Base-by-base conservation (phyloP, 1,140 invertebrate species). In the Dinoponera quadriceps region DNA sequence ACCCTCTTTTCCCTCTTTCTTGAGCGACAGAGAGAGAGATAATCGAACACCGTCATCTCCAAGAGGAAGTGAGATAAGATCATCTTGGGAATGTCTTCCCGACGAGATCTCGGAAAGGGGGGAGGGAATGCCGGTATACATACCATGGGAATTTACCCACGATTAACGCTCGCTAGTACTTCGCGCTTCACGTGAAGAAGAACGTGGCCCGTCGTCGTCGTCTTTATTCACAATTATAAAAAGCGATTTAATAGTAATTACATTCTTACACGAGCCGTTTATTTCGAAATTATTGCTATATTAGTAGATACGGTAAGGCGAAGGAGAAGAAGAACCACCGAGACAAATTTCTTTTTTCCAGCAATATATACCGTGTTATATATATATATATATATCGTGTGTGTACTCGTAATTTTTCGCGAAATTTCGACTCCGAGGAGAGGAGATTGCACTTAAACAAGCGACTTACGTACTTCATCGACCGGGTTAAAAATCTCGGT, bases 91-190 rank as follows among this genome's bases (percentile, higher is more conserved):
- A 92, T 87, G 88, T 91, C 90, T 94, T 93, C 92, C 89, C 89
- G 85, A 93, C 92, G 91, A 91, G 89, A 91, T 92, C 89, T 94
- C 93, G 92, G 94, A 93, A 91, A 90, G 60, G 9, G 11, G 51
- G 90, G 11, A 49, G 90, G 92, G 90, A 93, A 94, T 92, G 86
- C 86, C 81, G 89, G 87, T 83, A 87, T 88, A 87, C 86, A 85
- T 90, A 88, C 88, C 90, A 90, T 94, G 94, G 93, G 93, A 94
- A 94, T 93, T 94, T 94, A 94, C 93, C 92, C 94, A 94, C 94
- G 93, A 94, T 94, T 94, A 94, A 94, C 89, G 90, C 90, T 88
- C 86, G 68, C n/a, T n/a, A n/a, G n/a, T 77, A 86, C 82, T 80
- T 85, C 84, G 91, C 90, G 91, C n/a, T n/a, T n/a, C n/a, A n/a